phyloP scores from a whole-genome alignment of 2,113 vertebrate species.

The Australoheros scitulus region DNA sequence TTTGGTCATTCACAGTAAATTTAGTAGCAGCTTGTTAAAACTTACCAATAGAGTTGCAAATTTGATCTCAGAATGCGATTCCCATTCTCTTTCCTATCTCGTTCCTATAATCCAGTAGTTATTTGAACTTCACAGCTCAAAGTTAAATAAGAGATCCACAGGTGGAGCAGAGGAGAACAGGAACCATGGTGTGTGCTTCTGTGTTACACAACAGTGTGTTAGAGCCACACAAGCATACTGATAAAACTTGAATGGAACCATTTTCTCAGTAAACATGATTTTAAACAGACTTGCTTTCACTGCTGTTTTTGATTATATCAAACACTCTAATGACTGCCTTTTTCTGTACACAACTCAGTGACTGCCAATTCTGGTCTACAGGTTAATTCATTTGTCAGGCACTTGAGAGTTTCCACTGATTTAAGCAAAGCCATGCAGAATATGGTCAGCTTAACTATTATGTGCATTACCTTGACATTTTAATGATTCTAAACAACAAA shows the following conservation, averaged over 20 bases:
- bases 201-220: neutral
- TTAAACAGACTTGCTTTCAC: conserved; percentile 32
- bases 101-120: neutral
- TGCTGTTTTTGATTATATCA: conserved; percentile 60
- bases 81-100: neutral
- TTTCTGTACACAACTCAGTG: conserved; percentile 44
- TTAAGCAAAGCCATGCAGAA: conserved; percentile 40
- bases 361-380: conserved; percentile 43
- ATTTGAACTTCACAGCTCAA: neutral
- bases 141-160: neutral
- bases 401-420: conserved; percentile 43
- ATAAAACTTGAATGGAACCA: conserved; percentile 30
- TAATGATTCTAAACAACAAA: conserved; percentile 25
- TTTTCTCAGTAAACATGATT: neutral
- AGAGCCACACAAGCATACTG: neutral
- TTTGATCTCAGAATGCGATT: neutral
- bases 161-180: neutral
- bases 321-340: conserved; percentile 42
- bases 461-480: conserved; percentile 23
- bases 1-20: neutral
- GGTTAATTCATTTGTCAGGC: conserved; percentile 51
- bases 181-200: neutral
- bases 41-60: neutral
- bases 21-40: neutral
- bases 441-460: conserved; percentile 25